These are phyloP conservation scores for Prietella phreatophila DNA, from an alignment of 2,113 vertebrate species.

Conservation along the genomic window DNA sequence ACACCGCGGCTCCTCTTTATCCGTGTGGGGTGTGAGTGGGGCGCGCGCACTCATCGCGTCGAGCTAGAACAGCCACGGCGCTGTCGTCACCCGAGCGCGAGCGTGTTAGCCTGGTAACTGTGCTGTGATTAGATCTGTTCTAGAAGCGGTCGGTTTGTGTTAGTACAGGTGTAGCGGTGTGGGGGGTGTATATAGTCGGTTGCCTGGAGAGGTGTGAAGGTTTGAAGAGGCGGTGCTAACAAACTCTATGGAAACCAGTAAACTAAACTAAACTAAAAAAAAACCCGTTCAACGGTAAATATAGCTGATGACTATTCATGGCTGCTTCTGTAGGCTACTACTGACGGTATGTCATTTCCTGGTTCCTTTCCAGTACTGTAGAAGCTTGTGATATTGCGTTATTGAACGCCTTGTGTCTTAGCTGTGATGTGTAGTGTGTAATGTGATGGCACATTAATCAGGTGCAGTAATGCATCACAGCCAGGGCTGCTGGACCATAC, in stretches of 20 bases:
- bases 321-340: background rate
- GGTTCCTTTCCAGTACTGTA: background rate
- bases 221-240: constrained; percentile 25
- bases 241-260: constrained; percentile 69
- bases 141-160: background rate
- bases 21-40: background rate
- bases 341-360: constrained; percentile 4
- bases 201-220: background rate
- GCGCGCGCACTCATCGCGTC: background rate
- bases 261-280: constrained; percentile 51
- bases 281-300: background rate
- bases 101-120: background rate
- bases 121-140: background rate
- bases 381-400: background rate
- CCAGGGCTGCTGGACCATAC: background rate
- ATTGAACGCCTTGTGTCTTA: background rate
- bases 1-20: background rate
- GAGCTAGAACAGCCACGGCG: background rate
- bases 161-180: background rate
- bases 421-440: background rate
- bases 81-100: background rate
- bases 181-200: background rate
- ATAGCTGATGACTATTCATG: background rate
- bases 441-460: no score
- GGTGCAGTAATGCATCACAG: background rate